Base-by-base conservation (phyloP, 92 coral and sea anemone genomes). In the Paramuricea clavata region DNA sequence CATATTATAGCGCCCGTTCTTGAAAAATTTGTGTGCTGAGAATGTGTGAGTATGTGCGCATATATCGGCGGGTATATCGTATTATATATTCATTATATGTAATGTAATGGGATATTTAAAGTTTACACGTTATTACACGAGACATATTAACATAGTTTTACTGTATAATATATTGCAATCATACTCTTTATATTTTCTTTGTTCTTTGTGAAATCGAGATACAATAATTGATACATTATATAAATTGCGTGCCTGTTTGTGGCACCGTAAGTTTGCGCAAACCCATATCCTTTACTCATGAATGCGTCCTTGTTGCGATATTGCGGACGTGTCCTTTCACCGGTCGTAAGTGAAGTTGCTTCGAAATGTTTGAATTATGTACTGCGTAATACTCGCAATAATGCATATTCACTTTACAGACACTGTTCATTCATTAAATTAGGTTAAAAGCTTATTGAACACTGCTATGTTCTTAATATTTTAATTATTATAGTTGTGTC, bases 231-330 rank as follows among this genome's bases (percentile, higher is more conserved):
- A 74, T 11, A 6, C 61, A 27, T 28, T 74, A 25, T 47, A 25
- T 70, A 39, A 35, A 28, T n/a, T 43, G 15, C n/a, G 12, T 16
- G 3, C 44, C 33, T 16, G 47, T 23, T 15, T n/a, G 32, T 34
- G n/a, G 32, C 81, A 30, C 34, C 1, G 15, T 70, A 28, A 27
- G 2, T 15, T 50, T n/a, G 54, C 60, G 54, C 59, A 47, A 43
- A 50, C 54, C n/a, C 12, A 74, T 74, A 28, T 47, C 62, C 19
- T 21, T 2, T 54, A 54, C 62, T 25, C 7, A 74, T 74, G 81
- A 74, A 74, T 74, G 81, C 81, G 81, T 74, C 81, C 81, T 74
- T 74, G 81, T 74, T 74, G 32, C 32, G 27, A n/a, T 23, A 13
- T 33, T 19, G 71, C 28, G 30, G 78, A 30, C 76, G 76, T 12